phyloP scores from a whole-genome alignment of 2,797 vertebrate genomes.

The Borostomias antarcticus region DNA sequence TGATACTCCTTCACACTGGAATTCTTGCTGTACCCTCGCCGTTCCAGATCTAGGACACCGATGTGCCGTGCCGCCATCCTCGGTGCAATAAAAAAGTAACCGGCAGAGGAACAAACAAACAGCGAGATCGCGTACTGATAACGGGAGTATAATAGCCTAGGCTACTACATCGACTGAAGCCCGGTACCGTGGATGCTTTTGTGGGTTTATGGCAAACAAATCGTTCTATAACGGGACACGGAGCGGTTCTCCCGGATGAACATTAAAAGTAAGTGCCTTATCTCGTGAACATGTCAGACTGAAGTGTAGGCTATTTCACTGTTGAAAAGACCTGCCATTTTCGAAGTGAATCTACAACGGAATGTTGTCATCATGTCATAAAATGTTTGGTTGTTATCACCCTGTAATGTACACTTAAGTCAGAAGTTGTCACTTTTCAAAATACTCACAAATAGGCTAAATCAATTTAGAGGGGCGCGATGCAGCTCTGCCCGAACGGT shows the following conservation, averaged over 20 bases:
- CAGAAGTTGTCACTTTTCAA: background rate
- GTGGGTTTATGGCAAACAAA: slow-evolving; percentile 28
- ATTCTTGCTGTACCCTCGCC: slow-evolving; percentile 51
- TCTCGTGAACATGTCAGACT: slow-evolving; percentile 42
- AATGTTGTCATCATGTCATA: background rate
- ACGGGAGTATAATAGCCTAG: slow-evolving; percentile 51
- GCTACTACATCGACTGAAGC: slow-evolving; percentile 42
- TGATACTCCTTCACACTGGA: slow-evolving; percentile 70
- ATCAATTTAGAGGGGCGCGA: background rate
- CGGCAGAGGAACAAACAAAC: slow-evolving; percentile 49
- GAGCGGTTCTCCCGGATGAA: slow-evolving; percentile 55
- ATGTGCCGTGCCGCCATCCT: slow-evolving; percentile 55
- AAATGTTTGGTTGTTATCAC: background rate
- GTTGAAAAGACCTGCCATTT: background rate
- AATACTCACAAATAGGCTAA: background rate
- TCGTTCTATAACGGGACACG: slow-evolving; percentile 37
- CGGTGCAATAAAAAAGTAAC: slow-evolving; percentile 67
- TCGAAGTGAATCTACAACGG: background rate
- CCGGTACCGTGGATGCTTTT: slow-evolving; percentile 47
- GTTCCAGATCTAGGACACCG: slow-evolving; percentile 73
- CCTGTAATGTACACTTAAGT: background rate
- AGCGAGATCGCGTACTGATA: slow-evolving; percentile 43
- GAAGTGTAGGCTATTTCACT: too few relatives aligned
- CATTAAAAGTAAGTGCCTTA: slow-evolving; percentile 67
- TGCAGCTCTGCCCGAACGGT: background rate